Evolutionary conservation across 2,888 invertebrate species (phyloP), one percentile per base, ranked within the genome.

Genomic region (Oscheius sp.): DNA sequence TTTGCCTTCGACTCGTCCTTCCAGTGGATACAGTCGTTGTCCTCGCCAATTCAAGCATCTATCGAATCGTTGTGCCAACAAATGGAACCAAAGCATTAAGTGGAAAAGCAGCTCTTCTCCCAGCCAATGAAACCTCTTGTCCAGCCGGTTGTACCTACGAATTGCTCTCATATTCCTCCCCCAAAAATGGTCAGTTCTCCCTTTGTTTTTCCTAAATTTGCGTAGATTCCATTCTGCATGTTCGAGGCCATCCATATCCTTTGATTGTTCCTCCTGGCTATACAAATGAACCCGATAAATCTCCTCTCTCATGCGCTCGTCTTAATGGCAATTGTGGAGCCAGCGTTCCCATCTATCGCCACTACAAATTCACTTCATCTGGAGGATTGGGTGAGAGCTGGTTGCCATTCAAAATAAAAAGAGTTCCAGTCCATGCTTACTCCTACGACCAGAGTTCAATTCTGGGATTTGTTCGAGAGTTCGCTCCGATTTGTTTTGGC

Each of bases 211-310:
- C 42, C 6, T 10, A 55, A 48, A 33, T 12, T 34, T 20, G 20
- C 25, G 12, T 23, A 55, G 55, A 55, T 17, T 55, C 55, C 4
- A 25, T 55, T 4, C 55, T 55, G 23, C 55, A 55, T 12, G 34
- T 55, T 20, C 15, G 33, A 34, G 55, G 55, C 6, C 15, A 55
- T 6, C 55, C 55, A 6, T 33, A 34, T 34, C 55, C 55, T 34
- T 34, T 55, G 1, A 33, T 55, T 17, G 37, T 20, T 17, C 55
- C 55, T 55, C 20, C 23, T 20, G 55, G 55, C 33, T 55, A 55
- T 23, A 42, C n/a, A 42, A 55, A 53, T n/a, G 15, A 12, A 27
- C 3, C n/a, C 6, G 37, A 5, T 3, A 34, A 20, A 5, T 3
- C 15, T 4, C 6, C 12, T n/a, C 34, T 55, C 3, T 33, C 34